Evolutionary conservation across 1,140 invertebrate species (phyloP), one percentile per base, ranked within the genome.

Genomic region (Nasonia longicornis): DNA sequence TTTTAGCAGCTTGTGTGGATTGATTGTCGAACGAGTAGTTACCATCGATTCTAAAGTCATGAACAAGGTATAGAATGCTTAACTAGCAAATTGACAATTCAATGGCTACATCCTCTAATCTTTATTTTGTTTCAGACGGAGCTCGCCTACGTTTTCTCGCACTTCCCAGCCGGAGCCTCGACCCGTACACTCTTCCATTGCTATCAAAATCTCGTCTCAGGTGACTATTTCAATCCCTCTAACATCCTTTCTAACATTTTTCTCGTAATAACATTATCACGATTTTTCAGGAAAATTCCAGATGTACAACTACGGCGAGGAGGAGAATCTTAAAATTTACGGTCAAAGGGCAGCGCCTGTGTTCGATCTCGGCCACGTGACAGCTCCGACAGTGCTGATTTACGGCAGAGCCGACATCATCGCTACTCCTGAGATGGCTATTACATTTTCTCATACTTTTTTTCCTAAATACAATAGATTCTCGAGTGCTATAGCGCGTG

Each of bases 141-240:
- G 31, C 31, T 35, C 31, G 42, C 93, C 8, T 95, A 98, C 88
- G 93, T 93, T 8, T 97, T 97, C 31, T 35, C 31, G 4, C 31
- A 35, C 31, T 35, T 35, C 31, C 31, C 31, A 2, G 95, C 96
- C 1, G 96, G 96, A 10, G 92, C 96, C 1, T 96, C 96, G 0
- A 93, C 93, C 0, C 93, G 93, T 86, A 96, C 96, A 85, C 84
- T 97, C 7, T 89, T 95, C 7, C 95, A 96, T 86, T 96, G 94
- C 84, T 93, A 91, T 1, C 95, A 96, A 89, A 90, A 93, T n/a
- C 92, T 95, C 78, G 89, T 89, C 52, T 92, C 91, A 63, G 89
- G 92, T 90, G 88, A 89, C n/a, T 48, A 45, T 42, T 22, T 0
- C 1, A 73, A 42, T 78, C 10, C 22, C 20, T 71, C 66, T 29